Evolutionary conservation across 2,797 vertebrate genomes (phyloP), one percentile per base, ranked within the genome.

Genomic region (Moxostoma hubbsi): DNA sequence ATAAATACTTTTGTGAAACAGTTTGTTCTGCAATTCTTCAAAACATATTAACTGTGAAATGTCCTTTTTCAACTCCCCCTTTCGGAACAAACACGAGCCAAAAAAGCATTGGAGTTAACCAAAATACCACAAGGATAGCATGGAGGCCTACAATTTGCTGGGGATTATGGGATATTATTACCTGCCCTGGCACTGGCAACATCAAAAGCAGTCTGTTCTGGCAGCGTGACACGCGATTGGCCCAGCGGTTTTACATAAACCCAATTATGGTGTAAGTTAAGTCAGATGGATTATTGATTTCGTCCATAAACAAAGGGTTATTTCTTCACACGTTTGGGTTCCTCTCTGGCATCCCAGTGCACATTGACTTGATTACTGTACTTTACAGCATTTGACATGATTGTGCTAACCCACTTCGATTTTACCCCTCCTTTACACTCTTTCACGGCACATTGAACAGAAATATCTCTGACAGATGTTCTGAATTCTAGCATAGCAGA

Each of bases 391-490:
- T 79, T 85, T 84, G 83, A 87, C 79, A 77, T 81, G 72, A 88
- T 85, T 87, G 79, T 71, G 24, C 24, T 63, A 69, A 66, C 43
- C 70, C 79, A 59, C 64, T 67, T 82, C 54, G 10, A 59, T 54
- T 57, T 46, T 71, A 13, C 67, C 69, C 79, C 75, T 76, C 65
- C 64, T 78, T 80, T 67, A 16, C 46, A 13, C 83, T 85, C 69
- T 80, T 88, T 86, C 77, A 88, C 75, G 85, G 76, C 81, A 84
- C 84, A 88, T 86, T 84, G 83, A 63, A 15, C 77, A 65, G 84
- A 81, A 84, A 88, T 87, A 87, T 87, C 77, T 86, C 71, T 65
- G 83, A 89, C 88, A 89, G 86, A 88, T 89, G 87, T 87, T 89
- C 66, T 63, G 65, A 59, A 65, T 83, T 77, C 64, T 46, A 71